phyloP scores from a whole-genome alignment of 2,888 invertebrate species.

The Cepaea hortensis region DNA sequence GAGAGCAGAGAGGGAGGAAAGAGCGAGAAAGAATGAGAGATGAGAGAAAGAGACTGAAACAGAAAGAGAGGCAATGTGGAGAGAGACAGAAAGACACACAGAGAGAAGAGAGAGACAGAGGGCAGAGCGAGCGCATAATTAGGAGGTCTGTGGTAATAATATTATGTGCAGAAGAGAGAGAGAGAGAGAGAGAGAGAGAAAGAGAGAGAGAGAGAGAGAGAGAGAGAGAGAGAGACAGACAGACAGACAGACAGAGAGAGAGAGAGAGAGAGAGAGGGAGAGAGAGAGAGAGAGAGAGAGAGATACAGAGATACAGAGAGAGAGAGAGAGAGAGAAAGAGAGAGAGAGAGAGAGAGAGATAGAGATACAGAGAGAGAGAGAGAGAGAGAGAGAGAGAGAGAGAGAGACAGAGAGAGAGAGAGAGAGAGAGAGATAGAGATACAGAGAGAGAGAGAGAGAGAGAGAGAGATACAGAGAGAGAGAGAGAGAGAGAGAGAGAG shows the following conservation, averaged over 20 bases:
- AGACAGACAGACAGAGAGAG: too few species aligned
- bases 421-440: background rate
- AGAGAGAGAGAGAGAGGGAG: too few species aligned
- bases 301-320: background rate
- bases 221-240: background rate
- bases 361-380: background rate
- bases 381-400: too few species aligned
- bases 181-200: background rate
- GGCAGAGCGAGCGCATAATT: background rate
- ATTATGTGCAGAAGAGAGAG: background rate
- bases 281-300: constrained; percentile 19
- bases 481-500: too few species aligned
- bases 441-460: constrained; percentile 15
- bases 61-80: background rate
- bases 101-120: background rate
- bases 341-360: constrained; percentile 11
- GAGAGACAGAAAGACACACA: background rate
- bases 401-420: background rate
- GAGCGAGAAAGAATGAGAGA: too few species aligned
- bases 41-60: background rate
- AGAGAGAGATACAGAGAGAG: background rate
- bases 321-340: background rate
- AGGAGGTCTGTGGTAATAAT: background rate
- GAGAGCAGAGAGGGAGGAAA: background rate
- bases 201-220: constrained; percentile 20